Base-by-base conservation (phyloP, 2,797 vertebrate genomes). In the Graptemys geographica region DNA sequence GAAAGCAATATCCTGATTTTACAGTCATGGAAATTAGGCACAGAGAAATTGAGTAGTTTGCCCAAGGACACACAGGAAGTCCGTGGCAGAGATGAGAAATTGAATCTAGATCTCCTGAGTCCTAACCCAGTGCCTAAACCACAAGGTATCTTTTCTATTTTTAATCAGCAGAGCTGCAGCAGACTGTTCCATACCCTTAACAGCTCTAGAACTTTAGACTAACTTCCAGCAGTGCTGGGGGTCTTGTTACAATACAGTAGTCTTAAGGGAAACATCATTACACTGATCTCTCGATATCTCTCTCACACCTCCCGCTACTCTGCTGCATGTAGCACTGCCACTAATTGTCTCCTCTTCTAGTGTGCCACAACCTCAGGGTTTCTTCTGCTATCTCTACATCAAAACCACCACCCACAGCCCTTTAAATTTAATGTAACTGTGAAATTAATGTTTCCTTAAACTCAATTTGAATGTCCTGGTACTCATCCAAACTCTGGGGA, bases 211-310 rank as follows among this genome's bases (percentile, higher is more conserved):
- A 57, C 3, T 62, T n/a, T 19, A 18, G 10, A 69, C 49, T 8
- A 23, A 23, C 28, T 81, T 91, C 84, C 2, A 12, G 25, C 90
- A 44, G 10, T 0, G 15, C 1, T 0, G 0, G 0, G 0, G 19
- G 4, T 90, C 82, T 74, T 25, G 62, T 93, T 79, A 79, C 59
- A 83, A 37, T 74, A 86, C 53, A 51, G 11, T 25, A 81, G 47
- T 69, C 11, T 44, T 27, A n/a, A 84, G 44, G 57, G 80, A 41
- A 33, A 25, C 0, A 2, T 56, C 89, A 41, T 5, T 9, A 3
- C 13, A 1, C 31, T 0, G 47, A 56, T 76, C 57, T 57, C 57
- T 31, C 57, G 5, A 13, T 59, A 12, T 59, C 76, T 23, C 0
- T 23, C 81, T 47, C 74, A 8, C 74, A 8, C 25, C 28, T 28